These are phyloP conservation scores for Sarcophaga rosellei DNA, from an alignment of 2,888 invertebrate genomes.

Conservation along the genomic window DNA sequence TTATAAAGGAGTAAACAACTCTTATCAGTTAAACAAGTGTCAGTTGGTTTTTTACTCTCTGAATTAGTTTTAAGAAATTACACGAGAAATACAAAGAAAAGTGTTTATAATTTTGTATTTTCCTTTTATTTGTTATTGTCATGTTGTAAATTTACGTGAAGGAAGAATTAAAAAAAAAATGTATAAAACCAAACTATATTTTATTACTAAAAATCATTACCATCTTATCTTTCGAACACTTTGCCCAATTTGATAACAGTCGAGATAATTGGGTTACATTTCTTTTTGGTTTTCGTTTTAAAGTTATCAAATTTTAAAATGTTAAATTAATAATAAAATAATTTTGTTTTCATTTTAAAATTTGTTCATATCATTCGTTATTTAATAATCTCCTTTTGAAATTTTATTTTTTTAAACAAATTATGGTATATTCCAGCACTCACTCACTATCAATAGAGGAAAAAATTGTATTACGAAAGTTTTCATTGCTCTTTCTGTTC, in stretches of 20 bases:
- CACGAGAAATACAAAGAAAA: slow-evolving; percentile 3
- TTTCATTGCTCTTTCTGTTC: slow-evolving; percentile 20
- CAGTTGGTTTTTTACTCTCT: slow-evolving; percentile 39
- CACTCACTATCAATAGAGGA: slow-evolving; percentile 28
- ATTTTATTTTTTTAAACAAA: slow-evolving; percentile 32
- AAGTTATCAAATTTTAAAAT: background rate
- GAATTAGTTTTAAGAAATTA: too few relatives aligned
- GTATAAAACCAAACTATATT: slow-evolving; percentile 4
- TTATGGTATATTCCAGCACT: slow-evolving; percentile 7
- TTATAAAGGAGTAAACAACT: background rate
- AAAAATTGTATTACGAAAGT: slow-evolving; percentile 17
- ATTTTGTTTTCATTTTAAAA: slow-evolving; percentile 1
- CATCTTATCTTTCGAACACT: too few relatives aligned
- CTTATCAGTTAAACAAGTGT: slow-evolving; percentile 63
- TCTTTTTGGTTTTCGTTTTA: slow-evolving; percentile 1
- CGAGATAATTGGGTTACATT: slow-evolving; percentile 39
- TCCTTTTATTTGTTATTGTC: too few relatives aligned
- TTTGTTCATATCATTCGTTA: background rate
- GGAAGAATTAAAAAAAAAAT: slow-evolving; percentile 38
- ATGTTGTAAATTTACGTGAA: slow-evolving; percentile 3
- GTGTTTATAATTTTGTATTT: background rate
- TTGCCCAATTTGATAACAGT: too few relatives aligned
- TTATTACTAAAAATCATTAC: background rate
- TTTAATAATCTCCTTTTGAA: slow-evolving; percentile 7
- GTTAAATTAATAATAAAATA: background rate